Conservation (phyloP, 2,113 vertebrate species). For the Carettochelys insculpta region DNA sequence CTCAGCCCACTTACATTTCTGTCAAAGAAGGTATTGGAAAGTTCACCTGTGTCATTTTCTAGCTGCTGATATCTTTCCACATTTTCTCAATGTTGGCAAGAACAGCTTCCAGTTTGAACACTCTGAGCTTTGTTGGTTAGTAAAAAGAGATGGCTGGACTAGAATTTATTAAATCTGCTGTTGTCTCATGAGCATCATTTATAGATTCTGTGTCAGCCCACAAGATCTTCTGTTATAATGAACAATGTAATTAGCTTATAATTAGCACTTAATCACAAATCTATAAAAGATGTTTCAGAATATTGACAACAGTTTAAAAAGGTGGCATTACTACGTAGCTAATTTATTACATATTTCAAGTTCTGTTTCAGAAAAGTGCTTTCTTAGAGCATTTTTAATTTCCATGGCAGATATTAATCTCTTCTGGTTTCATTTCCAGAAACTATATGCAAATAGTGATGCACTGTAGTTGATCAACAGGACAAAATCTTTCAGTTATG, state of each 20-base stretch:
- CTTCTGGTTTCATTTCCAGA: constrained; percentile 3
- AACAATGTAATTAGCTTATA: constrained; percentile 76
- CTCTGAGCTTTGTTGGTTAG: constrained; percentile 30
- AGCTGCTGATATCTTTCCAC: constrained; percentile 48
- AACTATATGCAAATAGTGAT: constrained; percentile 6
- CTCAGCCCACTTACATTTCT: constrained; percentile 50
- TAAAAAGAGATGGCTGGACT: constrained; percentile 40
- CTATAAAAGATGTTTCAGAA: constrained; percentile 75
- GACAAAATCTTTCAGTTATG: constrained; percentile 17
- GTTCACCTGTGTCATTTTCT: constrained; percentile 17
- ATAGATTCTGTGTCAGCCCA: constrained; percentile 67
- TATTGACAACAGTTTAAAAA: constrained; percentile 72
- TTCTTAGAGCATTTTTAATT: constrained; percentile 59
- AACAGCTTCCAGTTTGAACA: constrained; percentile 6
- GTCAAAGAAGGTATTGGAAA: constrained; percentile 39
- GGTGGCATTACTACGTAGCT: constrained; percentile 66
- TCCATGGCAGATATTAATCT: constrained; percentile 48
- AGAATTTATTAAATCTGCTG: constrained; percentile 46
- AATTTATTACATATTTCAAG: constrained; percentile 71
- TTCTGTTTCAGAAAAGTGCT: constrained; percentile 59
- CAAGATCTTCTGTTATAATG: constrained; percentile 63
- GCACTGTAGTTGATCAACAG: constrained; percentile 11
- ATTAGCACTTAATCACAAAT: constrained; percentile 79
- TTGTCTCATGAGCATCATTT: constrained; percentile 65
- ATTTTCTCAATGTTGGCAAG: constrained; percentile 50